Base-by-base conservation (phyloP, 92 coral and sea anemone genomes). In the Pocillopora meandrina region DNA sequence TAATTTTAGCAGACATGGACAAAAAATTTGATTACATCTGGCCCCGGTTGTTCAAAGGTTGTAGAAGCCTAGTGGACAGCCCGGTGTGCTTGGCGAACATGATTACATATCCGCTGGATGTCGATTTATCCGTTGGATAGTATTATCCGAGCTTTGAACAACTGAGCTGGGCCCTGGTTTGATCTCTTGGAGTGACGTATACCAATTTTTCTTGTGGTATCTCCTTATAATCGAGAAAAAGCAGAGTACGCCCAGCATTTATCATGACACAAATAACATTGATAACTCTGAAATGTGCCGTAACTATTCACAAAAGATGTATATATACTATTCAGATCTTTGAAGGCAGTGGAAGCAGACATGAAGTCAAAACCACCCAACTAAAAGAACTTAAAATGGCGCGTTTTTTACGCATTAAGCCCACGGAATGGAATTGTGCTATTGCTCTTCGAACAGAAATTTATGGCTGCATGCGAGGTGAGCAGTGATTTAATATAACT, bases 391-490 rank as follows among this genome's bases (percentile, higher is more conserved):
- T 69, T 21, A 82, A 61, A 17, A 79, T 57, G 61, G 86, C 78
- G 61, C 82, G 86, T 35, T 94, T 83, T 74, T 76, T 94, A 26
- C 85, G 95, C 20, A 42, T 94, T 23, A 89, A 88, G 69, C 95
- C 98, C 8, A 55, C 52, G 57, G 78, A 86, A 77, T 94, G 98
- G 98, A 60, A 94, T n/a, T 83, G 77, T 31, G 92, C 85, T 0
- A 87, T 92, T n/a, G 95, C 98, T 4, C 68, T 94, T 31, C 85
- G 98, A 66, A 65, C 80, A 58, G 98, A 94, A 83, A 81, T 92
- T 19, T 94, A 89, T 62, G 98, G 98, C 36, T 94, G 98, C 74
- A 85, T 73, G 87, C 82, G 80, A 87, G 93, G 98, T 94, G 7
- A 16, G 85, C 62, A 13, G 11, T 15, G 52, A 52, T 1, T 17